Percentiles rank a stretch among this genome's conserved stretches.
Evolutionary conservation across 35 echinoderm and acorn worm genomes (phyloP).

Genomic region (Heliocidaris tuberculata): DNA sequence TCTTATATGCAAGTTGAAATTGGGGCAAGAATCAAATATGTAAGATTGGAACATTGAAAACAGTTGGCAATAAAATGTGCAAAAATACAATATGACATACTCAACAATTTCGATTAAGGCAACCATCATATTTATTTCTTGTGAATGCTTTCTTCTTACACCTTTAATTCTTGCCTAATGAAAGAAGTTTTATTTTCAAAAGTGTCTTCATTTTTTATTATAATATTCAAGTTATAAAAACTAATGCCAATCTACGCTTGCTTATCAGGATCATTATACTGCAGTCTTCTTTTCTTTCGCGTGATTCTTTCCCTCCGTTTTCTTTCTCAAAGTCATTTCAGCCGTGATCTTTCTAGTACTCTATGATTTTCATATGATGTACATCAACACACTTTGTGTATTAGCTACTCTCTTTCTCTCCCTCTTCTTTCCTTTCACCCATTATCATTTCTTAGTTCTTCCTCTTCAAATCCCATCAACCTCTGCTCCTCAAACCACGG

Average conservation of each 20-base stretch:
- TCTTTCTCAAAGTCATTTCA: too few species aligned
- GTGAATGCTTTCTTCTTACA: neutral
- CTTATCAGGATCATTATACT: neutral
- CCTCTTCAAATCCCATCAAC: conserved; percentile 35
- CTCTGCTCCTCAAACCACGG: conserved; percentile 35
- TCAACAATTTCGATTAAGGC: neutral
- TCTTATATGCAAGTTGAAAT: neutral
- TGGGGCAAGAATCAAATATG: neutral
- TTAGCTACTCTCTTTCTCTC: neutral
- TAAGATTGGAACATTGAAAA: neutral
- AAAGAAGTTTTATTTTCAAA: neutral
- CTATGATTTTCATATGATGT: neutral
- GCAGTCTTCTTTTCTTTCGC: neutral
- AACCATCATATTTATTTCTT: neutral
- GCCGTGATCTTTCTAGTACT: too few species aligned
- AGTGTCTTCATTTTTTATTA: neutral
- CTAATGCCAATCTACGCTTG: neutral
- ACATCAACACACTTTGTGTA: neutral
- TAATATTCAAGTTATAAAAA: neutral
- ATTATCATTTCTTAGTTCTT: conserved; percentile 20
- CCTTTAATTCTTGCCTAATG: neutral
- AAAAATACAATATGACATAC: neutral
- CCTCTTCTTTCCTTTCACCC: neutral
- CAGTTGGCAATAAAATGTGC: neutral
- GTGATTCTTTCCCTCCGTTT: too few species aligned